These are phyloP conservation scores for Denticeps clupeoides DNA, from an alignment of 2,797 vertebrate species.

Conservation along the genomic window DNA sequence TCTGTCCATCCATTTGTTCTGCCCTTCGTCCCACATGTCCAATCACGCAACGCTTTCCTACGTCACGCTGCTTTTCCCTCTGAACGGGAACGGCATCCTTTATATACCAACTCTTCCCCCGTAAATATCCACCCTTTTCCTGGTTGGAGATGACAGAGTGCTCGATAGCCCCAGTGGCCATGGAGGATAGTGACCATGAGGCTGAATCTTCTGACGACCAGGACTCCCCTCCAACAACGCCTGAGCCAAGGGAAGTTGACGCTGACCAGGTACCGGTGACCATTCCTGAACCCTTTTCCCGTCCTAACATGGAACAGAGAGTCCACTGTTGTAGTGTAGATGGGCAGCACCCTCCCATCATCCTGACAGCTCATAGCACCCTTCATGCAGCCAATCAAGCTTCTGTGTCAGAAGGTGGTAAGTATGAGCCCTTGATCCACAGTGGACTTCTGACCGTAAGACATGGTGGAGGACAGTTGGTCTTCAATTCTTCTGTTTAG, in stretches of 20 bases:
- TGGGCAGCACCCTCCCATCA: background rate
- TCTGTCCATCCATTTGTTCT: constrained; percentile 6
- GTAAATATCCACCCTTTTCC: constrained; percentile 13
- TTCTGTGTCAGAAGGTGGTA: no score
- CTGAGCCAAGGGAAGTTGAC: constrained; percentile 36
- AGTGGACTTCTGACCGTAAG: no score
- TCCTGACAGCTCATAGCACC: no score
- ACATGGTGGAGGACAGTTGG: no score
- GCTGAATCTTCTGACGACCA: constrained; percentile 50
- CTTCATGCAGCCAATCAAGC: no score
- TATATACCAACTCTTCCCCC: background rate
- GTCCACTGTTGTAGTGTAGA: no score
- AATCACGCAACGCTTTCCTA: constrained; percentile 3
- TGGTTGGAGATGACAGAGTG: constrained; percentile 55
- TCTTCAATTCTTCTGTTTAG: no score
- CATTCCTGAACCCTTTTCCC: background rate
- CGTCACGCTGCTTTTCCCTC: background rate
- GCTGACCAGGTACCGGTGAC: constrained; percentile 45
- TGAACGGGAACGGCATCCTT: background rate
- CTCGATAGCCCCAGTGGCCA: constrained; percentile 44
- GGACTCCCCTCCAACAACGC: constrained; percentile 41
- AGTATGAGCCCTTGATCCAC: no score
- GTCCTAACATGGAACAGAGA: no score
- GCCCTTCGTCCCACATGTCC: constrained; percentile 5
- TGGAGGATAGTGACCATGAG: constrained; percentile 60